Conservation (phyloP, 2,888 invertebrate genomes). For the Halocaridina rubra region DNA sequence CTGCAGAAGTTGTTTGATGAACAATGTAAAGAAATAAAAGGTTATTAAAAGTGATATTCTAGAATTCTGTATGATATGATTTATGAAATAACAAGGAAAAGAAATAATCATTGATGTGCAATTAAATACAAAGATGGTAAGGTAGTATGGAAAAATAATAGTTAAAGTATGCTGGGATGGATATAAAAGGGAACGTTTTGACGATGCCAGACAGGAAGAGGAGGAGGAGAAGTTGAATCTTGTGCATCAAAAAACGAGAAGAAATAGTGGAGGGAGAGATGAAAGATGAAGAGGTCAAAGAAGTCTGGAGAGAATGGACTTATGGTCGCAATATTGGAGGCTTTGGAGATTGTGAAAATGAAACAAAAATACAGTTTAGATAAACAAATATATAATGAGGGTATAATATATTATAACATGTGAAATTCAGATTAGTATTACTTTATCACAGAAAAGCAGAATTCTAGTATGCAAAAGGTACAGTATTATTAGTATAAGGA, state of each 20-base stretch:
- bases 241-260: neutral
- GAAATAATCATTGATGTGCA: neutral
- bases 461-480: no score
- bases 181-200: neutral
- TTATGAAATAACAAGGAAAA: no score
- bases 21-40: neutral
- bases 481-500: no score
- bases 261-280: neutral
- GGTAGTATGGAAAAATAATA: neutral
- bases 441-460: no score
- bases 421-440: no score
- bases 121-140: slow-evolving; percentile 8
- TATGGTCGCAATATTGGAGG: no score
- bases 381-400: no score
- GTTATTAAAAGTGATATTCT: neutral
- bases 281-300: no score
- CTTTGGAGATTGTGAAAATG: no score
- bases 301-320: no score
- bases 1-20: neutral
- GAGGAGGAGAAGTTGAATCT: neutral
- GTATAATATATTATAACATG: no score
- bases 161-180: neutral
- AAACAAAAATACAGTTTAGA: no score
- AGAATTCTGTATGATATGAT: slow-evolving; percentile 1
- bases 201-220: neutral